Percentiles rank a stretch among this genome's conserved stretches.
Conservation (phyloP, 30 jellyfish, hydroid and myxozoan species). For the Sanderia malayensis region DNA sequence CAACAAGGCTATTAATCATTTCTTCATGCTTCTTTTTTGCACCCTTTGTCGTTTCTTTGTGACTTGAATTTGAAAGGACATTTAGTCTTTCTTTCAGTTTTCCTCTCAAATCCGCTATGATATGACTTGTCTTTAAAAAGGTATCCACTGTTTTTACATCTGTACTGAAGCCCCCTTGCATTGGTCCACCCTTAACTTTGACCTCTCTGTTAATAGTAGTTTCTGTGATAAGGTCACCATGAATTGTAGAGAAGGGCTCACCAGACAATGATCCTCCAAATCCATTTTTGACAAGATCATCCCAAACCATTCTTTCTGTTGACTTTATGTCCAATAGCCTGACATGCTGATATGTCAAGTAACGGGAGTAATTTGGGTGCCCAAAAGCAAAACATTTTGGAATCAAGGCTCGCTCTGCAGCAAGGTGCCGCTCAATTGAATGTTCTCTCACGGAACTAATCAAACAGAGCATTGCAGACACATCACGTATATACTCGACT, state of each 20-base stretch:
- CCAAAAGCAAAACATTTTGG: constrained; percentile 28
- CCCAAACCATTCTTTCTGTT: neutral
- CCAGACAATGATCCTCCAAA: constrained; percentile 37
- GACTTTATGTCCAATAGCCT: constrained; percentile 12
- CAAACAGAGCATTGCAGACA: constrained; percentile 32
- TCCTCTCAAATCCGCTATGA: constrained; percentile 6
- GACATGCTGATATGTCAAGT: constrained; percentile 39
- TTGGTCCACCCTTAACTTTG: constrained; percentile 39
- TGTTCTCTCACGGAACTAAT: constrained; percentile 15
- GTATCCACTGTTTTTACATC: constrained; percentile 20
- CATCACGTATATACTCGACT: constrained; percentile 29
- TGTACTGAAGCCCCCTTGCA: constrained; percentile 29
- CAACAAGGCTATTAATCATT: constrained; percentile 18
- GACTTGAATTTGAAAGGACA: constrained; percentile 17
- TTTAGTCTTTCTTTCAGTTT: constrained; percentile 8
- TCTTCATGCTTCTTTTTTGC: constrained; percentile 6
- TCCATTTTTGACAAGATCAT: constrained; percentile 2
- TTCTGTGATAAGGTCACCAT: constrained; percentile 46
- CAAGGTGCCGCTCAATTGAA: constrained; percentile 9
- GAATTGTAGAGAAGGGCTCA: constrained; percentile 32
- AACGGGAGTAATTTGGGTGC: constrained; percentile 32
- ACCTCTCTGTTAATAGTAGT: constrained; percentile 50
- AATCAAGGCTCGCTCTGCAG: constrained; percentile 17
- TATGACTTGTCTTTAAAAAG: constrained; percentile 38
- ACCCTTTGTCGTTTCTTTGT: constrained; percentile 36